Percentiles rank a stretch among this genome's conserved stretches.
These are phyloP conservation scores for Hymenopus coronatus DNA, from an alignment of 2,888 invertebrate genomes.

Conservation along the genomic window DNA sequence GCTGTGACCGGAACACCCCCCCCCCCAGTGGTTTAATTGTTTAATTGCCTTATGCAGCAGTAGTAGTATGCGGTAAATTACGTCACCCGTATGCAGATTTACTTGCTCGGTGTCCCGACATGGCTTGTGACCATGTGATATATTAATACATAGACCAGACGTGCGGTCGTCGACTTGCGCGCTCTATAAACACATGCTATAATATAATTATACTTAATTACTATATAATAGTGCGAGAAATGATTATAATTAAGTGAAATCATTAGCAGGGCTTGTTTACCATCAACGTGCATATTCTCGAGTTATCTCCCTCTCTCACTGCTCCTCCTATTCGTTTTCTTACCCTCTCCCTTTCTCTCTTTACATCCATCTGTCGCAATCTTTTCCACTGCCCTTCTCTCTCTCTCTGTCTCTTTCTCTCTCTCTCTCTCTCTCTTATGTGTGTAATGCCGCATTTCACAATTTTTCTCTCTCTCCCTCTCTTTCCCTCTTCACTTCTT, in stretches of 20 bases:
- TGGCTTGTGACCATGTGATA: background rate
- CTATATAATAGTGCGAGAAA: background rate
- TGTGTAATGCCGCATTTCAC: too few species aligned
- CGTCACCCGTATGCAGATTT: background rate
- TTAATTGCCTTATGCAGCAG: background rate
- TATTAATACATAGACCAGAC: background rate
- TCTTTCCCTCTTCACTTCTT: too few species aligned
- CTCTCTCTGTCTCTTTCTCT: too few species aligned
- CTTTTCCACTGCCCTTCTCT: too few species aligned
- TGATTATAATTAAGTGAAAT: background rate
- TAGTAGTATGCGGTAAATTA: background rate
- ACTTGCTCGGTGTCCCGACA: background rate
- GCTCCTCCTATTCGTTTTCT: too few species aligned
- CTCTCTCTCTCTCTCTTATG: too few species aligned
- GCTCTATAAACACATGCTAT: background rate
- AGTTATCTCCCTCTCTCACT: too few species aligned
- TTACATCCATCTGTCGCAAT: too few species aligned
- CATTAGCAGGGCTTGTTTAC: too few species aligned
- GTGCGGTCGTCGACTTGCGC: background rate
- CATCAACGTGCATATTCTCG: too few species aligned
- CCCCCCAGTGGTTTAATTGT: background rate
- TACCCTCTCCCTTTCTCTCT: too few species aligned
- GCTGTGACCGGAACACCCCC: background rate
- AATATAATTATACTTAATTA: background rate
- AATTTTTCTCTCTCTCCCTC: too few species aligned